These are phyloP conservation scores for Myotis pilosus DNA, from an alignment of 2,797 vertebrate species.

Conservation along the genomic window DNA sequence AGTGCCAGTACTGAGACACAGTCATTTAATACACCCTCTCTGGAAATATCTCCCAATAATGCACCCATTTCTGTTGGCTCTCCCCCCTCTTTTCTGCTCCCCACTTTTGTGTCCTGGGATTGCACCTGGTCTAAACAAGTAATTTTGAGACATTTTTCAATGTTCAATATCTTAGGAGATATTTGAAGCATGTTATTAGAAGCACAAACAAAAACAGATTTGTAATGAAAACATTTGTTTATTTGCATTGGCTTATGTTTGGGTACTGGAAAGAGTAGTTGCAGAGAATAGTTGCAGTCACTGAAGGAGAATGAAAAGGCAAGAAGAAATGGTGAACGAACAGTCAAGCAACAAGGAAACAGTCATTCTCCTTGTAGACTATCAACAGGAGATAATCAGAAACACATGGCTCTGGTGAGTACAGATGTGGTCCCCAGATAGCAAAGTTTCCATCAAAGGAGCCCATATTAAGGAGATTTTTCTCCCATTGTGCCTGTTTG, in stretches of 20 bases:
- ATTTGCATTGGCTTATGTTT: background rate
- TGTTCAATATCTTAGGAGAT: background rate
- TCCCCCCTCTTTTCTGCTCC: background rate
- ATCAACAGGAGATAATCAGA: constrained; percentile 64
- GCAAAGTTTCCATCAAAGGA: constrained; percentile 40
- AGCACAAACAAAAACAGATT: background rate
- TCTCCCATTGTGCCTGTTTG: constrained; percentile 45
- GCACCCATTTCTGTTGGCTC: background rate
- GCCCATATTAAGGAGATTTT: constrained; percentile 34
- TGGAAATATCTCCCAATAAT: background rate
- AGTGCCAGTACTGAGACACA: background rate
- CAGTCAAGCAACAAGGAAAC: background rate
- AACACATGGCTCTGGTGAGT: constrained; percentile 61
- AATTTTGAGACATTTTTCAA: background rate
- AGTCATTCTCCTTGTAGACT: constrained; percentile 6
- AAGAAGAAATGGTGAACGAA: background rate
- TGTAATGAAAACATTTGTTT: background rate
- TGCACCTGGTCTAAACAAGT: background rate
- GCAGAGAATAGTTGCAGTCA: background rate
- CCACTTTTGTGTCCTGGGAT: background rate
- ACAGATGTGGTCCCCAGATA: constrained; percentile 38
- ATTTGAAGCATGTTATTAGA: background rate
- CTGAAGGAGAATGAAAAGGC: background rate
- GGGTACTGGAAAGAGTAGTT: background rate
- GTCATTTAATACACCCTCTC: background rate